These are phyloP conservation scores for Acleris literana DNA, from an alignment of 2,888 invertebrate genomes.

Conservation along the genomic window DNA sequence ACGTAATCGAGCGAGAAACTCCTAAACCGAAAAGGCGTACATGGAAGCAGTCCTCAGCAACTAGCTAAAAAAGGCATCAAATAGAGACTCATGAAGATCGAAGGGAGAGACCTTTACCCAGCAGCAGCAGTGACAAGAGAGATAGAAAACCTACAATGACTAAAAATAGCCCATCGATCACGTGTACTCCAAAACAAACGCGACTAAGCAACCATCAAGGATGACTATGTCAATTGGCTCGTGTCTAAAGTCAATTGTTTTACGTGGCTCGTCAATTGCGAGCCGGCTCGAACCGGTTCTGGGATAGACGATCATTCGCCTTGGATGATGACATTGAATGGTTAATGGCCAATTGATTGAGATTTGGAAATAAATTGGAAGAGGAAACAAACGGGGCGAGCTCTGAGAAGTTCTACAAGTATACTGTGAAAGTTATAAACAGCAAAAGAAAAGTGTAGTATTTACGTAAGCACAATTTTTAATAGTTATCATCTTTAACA, in stretches of 20 bases:
- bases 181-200: constrained; percentile 3
- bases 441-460: too few species aligned
- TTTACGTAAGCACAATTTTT: too few species aligned
- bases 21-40: too few species aligned
- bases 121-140: too few species aligned
- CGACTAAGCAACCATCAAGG: constrained; percentile 2
- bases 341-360: constrained; percentile 34
- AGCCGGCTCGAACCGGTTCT: constrained; percentile 53
- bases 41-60: too few species aligned
- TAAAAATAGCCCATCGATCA: neutral
- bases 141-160: too few species aligned
- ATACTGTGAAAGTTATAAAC: too few species aligned
- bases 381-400: constrained; percentile 1
- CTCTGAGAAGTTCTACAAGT: neutral
- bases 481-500: too few species aligned
- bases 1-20: too few species aligned
- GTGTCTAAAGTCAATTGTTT: constrained; percentile 66
- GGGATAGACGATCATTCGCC: constrained; percentile 18
- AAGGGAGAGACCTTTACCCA: too few species aligned
- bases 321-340: constrained; percentile 30
- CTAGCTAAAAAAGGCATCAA: too few species aligned
- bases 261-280: constrained; percentile 52
- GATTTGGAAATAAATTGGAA: constrained; percentile 13
- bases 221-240: constrained; percentile 44
- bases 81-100: too few species aligned